phyloP scores from a whole-genome alignment of 2,888 invertebrate species.

The Rhagonycha lutea region DNA sequence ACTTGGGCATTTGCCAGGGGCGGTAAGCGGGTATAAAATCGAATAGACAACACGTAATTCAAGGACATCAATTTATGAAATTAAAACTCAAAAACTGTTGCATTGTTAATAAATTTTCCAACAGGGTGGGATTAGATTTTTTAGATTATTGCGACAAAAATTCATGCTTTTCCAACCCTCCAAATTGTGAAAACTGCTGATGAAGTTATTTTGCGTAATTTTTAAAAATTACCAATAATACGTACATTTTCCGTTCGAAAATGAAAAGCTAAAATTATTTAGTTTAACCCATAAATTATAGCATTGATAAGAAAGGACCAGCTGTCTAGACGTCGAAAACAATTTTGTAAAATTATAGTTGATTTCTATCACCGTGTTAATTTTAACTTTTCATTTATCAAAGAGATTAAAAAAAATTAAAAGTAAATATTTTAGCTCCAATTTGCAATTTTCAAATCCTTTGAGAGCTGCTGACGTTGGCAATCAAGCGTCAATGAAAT shows the following conservation, averaged over 20 bases:
- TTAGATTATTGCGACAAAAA: background rate
- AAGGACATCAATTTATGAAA: conserved; percentile 31
- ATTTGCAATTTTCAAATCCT: background rate
- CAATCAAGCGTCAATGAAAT: background rate
- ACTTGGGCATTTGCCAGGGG: conserved; percentile 44
- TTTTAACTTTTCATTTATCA: background rate
- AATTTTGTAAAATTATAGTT: background rate
- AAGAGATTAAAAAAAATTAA: background rate
- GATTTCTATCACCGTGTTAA: background rate
- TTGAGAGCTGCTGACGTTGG: background rate
- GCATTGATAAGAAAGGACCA: background rate
- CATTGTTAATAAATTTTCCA: conserved; percentile 35
- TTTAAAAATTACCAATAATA: no score
- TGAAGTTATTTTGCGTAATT: background rate
- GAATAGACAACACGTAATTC: conserved; percentile 36
- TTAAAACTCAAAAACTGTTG: conserved; percentile 33
- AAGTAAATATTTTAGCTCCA: background rate
- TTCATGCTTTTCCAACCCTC: background rate
- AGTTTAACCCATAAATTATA: background rate
- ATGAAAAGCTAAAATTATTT: background rate
- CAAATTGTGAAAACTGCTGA: background rate
- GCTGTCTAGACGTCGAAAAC: background rate
- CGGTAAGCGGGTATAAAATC: conserved; percentile 51
- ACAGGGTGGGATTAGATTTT: conserved; percentile 4
- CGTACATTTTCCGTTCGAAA: no score